These are phyloP conservation scores for Proctacanthus coquilletti DNA, from an alignment of 1,140 invertebrate genomes.

Conservation along the genomic window DNA sequence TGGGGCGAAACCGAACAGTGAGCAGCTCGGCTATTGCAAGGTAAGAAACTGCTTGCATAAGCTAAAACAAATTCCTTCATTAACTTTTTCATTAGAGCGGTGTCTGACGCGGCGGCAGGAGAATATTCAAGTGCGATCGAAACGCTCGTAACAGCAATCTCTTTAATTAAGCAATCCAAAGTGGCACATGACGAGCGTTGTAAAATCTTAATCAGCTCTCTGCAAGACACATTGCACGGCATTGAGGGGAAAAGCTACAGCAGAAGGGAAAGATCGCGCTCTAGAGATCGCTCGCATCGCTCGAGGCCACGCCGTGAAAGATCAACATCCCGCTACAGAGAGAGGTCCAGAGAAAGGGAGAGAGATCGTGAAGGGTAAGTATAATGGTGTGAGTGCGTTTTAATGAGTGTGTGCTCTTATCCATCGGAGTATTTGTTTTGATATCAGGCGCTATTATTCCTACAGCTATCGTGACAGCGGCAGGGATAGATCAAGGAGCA, in stretches of 20 bases:
- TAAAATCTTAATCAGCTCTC: slow-evolving; percentile 91
- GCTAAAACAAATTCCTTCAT: neutral
- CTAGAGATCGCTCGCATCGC: slow-evolving; percentile 59
- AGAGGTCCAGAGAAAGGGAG: slow-evolving; percentile 43
- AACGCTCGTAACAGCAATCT: slow-evolving; percentile 95
- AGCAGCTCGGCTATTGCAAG: slow-evolving; percentile 87
- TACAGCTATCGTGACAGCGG: slow-evolving; percentile 23
- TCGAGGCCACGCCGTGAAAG: slow-evolving; percentile 55
- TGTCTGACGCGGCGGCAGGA: slow-evolving; percentile 91
- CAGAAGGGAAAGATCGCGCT: slow-evolving; percentile 42
- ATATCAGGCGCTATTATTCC: neutral
- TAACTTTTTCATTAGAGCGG: slow-evolving; percentile 46
- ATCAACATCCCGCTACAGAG: slow-evolving; percentile 62
- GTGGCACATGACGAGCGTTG: slow-evolving; percentile 94
- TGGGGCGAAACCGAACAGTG: slow-evolving; percentile 92
- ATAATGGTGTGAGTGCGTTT: neutral
- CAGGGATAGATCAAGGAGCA: slow-evolving; percentile 38
- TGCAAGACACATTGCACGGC: slow-evolving; percentile 90
- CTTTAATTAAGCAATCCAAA: slow-evolving; percentile 96
- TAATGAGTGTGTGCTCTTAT: slow-evolving; percentile 2
- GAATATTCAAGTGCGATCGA: slow-evolving; percentile 97
- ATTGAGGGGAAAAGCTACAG: slow-evolving; percentile 27
- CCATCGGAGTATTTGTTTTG: neutral
- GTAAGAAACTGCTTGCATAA: slow-evolving; percentile 8
- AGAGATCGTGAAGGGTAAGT: slow-evolving; percentile 41